These are phyloP conservation scores for Microctonus hyperodae DNA, from an alignment of 2,888 invertebrate species.

Conservation along the genomic window DNA sequence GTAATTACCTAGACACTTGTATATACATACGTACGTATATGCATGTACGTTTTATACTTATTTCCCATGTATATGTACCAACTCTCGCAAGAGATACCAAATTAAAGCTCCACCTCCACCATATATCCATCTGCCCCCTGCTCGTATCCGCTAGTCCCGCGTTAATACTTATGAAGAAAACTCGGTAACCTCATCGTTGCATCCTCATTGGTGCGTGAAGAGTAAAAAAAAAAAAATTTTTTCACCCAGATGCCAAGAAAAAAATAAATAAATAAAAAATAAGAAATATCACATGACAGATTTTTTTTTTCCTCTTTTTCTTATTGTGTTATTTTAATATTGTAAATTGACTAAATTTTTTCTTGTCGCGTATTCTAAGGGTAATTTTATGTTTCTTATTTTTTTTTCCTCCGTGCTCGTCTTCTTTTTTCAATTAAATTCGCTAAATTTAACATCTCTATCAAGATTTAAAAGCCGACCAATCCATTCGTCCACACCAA, in stretches of 20 bases:
- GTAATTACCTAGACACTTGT: slow-evolving; percentile 57
- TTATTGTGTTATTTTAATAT: not conserved
- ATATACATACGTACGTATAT: slow-evolving; percentile 24
- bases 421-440: slow-evolving; percentile 37
- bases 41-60: not conserved
- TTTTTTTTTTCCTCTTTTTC: too few species aligned
- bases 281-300: slow-evolving; percentile 12
- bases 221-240: not conserved
- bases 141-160: not conserved
- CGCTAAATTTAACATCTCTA: slow-evolving; percentile 42
- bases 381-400: not conserved
- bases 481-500: slow-evolving; percentile 36
- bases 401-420: not conserved
- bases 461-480: slow-evolving; percentile 40
- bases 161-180: slow-evolving; percentile 24
- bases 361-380: not conserved
- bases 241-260: not conserved
- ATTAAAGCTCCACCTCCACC: slow-evolving; percentile 17
- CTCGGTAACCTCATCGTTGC: slow-evolving; percentile 4
- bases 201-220: slow-evolving; percentile 1
- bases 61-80: not conserved
- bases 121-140: not conserved
- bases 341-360: slow-evolving; percentile 21
- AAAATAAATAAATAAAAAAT: not conserved
- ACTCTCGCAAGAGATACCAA: slow-evolving; percentile 9